Percentiles rank a stretch among this genome's conserved stretches.
Evolutionary conservation across 2,797 vertebrate genomes (phyloP).

Genomic region (Lacerta bilineata): DNA sequence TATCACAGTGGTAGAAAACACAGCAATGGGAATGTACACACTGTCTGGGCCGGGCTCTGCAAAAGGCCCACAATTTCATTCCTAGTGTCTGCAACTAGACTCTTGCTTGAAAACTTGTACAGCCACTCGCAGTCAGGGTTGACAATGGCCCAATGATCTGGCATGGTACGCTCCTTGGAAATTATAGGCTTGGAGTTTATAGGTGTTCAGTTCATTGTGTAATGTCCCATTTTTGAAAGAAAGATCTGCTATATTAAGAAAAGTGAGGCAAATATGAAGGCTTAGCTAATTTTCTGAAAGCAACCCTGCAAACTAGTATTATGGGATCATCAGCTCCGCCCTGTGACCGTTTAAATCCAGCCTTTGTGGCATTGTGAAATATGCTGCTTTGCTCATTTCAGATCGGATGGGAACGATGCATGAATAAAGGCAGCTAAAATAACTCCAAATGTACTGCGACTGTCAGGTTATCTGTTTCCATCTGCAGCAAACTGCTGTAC

Average conservation of each 20-base stretch:
- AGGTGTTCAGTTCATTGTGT: no score
- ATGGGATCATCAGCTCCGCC: background rate
- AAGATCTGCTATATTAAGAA: background rate
- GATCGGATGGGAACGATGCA: background rate
- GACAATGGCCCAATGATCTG: no score
- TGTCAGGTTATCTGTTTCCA: constrained; percentile 29
- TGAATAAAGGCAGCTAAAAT: constrained; percentile 6
- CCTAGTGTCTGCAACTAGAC: no score
- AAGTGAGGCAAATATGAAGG: background rate
- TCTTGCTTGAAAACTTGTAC: no score
- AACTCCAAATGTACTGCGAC: constrained; percentile 11
- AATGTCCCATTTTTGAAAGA: no score
- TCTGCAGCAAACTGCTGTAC: constrained; percentile 13
- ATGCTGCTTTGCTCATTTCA: background rate
- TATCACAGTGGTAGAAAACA: no score
- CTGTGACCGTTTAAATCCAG: background rate
- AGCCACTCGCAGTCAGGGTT: no score
- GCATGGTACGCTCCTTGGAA: no score
- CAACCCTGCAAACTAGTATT: background rate
- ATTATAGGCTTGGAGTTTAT: no score
- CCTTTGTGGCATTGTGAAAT: background rate
- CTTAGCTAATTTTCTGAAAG: background rate
- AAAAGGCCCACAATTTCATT: no score
- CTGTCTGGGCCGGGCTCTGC: no score
- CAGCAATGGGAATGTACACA: no score